phyloP scores from a whole-genome alignment of 1,140 invertebrate genomes.

The Papilio machaon region DNA sequence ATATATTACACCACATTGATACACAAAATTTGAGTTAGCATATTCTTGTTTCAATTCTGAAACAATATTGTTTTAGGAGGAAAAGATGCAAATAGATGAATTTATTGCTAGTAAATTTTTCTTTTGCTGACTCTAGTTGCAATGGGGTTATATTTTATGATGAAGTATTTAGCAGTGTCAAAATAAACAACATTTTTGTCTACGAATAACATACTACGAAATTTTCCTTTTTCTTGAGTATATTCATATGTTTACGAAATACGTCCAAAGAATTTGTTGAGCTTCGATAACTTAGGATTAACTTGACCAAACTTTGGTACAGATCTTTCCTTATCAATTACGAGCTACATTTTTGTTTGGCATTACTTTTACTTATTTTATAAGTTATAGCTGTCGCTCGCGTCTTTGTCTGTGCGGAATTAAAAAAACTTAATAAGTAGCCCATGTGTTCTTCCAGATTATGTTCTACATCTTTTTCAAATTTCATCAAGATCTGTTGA shows the following conservation, averaged over 20 bases:
- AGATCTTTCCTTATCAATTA: not conserved
- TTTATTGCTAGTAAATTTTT: not conserved
- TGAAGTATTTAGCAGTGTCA: too few relatives aligned
- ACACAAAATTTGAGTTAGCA: slow-evolving; percentile 40
- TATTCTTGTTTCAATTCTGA: slow-evolving; percentile 17
- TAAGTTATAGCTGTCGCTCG: not conserved
- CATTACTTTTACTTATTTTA: slow-evolving; percentile 6
- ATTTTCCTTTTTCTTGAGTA: not conserved
- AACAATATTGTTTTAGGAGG: slow-evolving; percentile 1
- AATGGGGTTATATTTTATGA: not conserved
- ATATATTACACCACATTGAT: slow-evolving; percentile 39
- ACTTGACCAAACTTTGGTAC: not conserved
- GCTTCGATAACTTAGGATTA: slow-evolving; percentile 16
- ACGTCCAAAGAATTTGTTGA: slow-evolving; percentile 10
- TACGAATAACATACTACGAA: not conserved
- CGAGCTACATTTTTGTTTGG: slow-evolving; percentile 5
- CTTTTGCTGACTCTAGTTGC: not conserved
- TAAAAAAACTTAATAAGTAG: too few relatives aligned
- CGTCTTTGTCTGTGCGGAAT: too few relatives aligned
- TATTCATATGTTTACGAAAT: slow-evolving; percentile 5
- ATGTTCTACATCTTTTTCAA: too few relatives aligned
- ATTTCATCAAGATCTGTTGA: too few relatives aligned
- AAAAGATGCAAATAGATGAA: not conserved
- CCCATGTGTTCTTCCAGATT: too few relatives aligned
- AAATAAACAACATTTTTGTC: not conserved